Evolutionary conservation across 2,888 invertebrate genomes (phyloP), one percentile per base, ranked within the genome.

Genomic region (Andrena flavipes): DNA sequence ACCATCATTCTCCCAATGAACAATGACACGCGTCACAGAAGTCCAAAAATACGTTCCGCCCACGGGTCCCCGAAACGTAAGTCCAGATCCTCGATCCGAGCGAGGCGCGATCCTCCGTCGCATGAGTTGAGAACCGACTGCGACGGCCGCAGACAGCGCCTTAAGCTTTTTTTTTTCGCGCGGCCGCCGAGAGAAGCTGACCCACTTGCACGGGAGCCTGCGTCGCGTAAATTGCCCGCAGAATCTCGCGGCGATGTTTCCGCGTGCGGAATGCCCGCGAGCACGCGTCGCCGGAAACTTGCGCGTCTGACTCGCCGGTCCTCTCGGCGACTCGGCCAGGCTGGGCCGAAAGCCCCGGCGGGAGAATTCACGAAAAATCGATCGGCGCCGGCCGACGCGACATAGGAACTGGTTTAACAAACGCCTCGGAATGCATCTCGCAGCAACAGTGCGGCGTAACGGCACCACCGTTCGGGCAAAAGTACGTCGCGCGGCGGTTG

Each of bases 141-240:
- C 72, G 78, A 81, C 81, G 76, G 62, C 71, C 78, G 78, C 76
- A 75, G 76, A 80, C 76, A 79, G 71, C 79, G 85, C 84, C 87
- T 87, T 78, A 83, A 74, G 82, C 86, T 85, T 83, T 73, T 80
- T 78, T 26, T 80, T 79, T 81, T 68, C 62, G 80, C 73, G 23
- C 78, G 74, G 59, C 54, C 30, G 63, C 72, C 73, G 74, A 72
- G 76, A 74, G 76, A 56, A 56, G 65, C 35, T 87, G 87, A 87
- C 87, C 87, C 86, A 87, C 82, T 87, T 87, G 80, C 84, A 33
- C 30, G 62, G 67, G 33, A 73, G 77, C 35, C 77, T 71, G 68
- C 59, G 67, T 16, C 65, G 80, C 62, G 65, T 71, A 82, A 82
- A 82, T 84, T 70, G 71, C 69, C 62, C 70, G 74, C 20, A 78